Percentiles rank a stretch among this genome's conserved stretches.
phyloP scores from a whole-genome alignment of 1,140 invertebrate genomes.

The Watersipora subatra region DNA sequence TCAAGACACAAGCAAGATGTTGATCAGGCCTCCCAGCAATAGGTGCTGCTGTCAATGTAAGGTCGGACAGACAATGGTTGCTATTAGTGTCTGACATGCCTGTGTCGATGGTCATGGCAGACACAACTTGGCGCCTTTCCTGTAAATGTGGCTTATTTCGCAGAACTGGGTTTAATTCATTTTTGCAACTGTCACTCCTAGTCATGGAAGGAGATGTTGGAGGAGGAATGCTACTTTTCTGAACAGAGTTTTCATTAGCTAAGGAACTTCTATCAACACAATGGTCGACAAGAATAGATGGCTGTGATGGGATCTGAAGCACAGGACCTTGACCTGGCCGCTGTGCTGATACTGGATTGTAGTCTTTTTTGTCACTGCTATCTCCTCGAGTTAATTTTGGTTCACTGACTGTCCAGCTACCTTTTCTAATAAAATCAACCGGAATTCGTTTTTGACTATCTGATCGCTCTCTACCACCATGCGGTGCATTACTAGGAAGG shows the following conservation, averaged over 20 bases:
- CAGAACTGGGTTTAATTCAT: not conserved
- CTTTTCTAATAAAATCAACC: not conserved
- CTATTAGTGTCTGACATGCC: not conserved
- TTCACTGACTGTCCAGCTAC: not conserved
- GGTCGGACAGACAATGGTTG: not conserved
- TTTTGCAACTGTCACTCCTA: not conserved
- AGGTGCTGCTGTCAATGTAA: not conserved
- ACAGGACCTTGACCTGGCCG: too few species aligned
- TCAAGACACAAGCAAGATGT: not conserved
- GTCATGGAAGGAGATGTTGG: not conserved
- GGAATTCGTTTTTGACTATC: not conserved
- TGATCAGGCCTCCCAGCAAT: not conserved
- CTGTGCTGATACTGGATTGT: too few species aligned
- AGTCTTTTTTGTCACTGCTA: not conserved
- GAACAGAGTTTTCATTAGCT: not conserved
- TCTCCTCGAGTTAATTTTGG: not conserved
- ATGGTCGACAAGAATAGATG: not conserved
- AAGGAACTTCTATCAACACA: not conserved
- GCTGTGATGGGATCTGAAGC: not conserved
- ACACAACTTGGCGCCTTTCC: not conserved
- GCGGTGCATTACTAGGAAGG: not conserved
- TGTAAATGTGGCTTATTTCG: not conserved
- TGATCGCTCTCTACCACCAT: not conserved
- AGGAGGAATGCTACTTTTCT: not conserved
- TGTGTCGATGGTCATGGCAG: not conserved